Evolutionary conservation across 1,140 invertebrate genomes (phyloP).

Genomic region (Anastatus disparis): DNA sequence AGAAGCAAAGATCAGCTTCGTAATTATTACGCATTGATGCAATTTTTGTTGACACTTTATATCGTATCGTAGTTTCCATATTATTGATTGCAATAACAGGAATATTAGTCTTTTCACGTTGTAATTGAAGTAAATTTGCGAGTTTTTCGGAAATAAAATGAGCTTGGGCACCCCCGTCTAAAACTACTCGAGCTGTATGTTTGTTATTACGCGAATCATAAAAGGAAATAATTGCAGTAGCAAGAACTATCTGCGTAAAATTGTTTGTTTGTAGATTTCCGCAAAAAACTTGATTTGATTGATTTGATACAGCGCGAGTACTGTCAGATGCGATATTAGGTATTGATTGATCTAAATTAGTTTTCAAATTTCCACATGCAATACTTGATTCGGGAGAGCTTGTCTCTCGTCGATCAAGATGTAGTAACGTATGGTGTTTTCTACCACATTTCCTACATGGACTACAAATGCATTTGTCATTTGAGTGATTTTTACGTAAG

Average conservation of each 20-base stretch:
- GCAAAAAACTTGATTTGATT: background rate
- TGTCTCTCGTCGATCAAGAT: slow-evolving; percentile 5
- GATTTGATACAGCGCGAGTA: background rate
- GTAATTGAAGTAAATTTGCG: too few relatives aligned
- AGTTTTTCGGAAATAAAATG: too few relatives aligned
- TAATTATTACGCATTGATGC: too few relatives aligned
- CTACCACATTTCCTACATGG: background rate
- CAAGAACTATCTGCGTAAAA: slow-evolving; percentile 52
- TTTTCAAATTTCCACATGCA: background rate
- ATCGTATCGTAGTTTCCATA: too few relatives aligned
- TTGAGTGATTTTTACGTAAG: background rate
- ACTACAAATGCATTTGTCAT: background rate
- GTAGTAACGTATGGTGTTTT: slow-evolving; percentile 38
- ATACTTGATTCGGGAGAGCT: background rate
- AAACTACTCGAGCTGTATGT: too few relatives aligned
- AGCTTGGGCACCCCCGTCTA: too few relatives aligned
- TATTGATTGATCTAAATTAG: background rate
- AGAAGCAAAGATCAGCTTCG: slow-evolving; percentile 40
- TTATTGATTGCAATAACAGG: too few relatives aligned
- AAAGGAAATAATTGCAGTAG: slow-evolving; percentile 46
- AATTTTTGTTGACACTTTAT: too few relatives aligned
- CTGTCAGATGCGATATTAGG: background rate
- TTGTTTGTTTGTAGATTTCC: background rate
- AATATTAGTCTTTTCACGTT: too few relatives aligned
- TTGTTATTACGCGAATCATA: background rate